Conservation (phyloP, 2,888 invertebrate species). For the Scaeva pyrastri region DNA sequence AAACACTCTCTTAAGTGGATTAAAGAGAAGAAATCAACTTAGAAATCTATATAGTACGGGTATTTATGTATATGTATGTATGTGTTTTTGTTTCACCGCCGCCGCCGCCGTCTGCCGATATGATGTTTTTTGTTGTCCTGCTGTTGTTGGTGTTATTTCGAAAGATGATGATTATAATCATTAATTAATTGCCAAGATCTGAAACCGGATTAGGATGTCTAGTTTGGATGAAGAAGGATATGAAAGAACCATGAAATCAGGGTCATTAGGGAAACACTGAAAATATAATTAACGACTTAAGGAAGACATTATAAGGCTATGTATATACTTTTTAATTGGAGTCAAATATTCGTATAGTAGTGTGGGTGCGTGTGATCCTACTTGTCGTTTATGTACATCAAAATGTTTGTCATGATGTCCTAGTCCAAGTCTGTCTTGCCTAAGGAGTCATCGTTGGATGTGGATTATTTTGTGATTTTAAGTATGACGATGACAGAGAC, state of each 20-base stretch:
- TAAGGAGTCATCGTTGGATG: conserved; percentile 7
- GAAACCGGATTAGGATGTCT: conserved; percentile 45
- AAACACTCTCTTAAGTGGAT: conserved; percentile 51
- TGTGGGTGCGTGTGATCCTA: conserved; percentile 16
- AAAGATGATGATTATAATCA: conserved; percentile 63
- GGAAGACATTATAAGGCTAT: conserved; percentile 45
- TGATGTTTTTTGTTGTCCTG: not conserved
- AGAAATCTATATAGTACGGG: too few species aligned
- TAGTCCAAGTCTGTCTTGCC: too few species aligned
- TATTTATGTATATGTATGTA: too few species aligned
- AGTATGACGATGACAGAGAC: not conserved
- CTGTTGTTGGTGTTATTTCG: not conserved
- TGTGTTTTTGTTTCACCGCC: conserved; percentile 35
- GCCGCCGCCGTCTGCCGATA: too few species aligned
- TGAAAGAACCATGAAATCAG: conserved; percentile 36
- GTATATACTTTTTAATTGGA: conserved; percentile 59
- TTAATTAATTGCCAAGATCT: conserved; percentile 67
- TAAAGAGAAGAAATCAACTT: conserved; percentile 13
- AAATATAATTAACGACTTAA: conserved; percentile 65
- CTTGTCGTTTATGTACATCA: not conserved
- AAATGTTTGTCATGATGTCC: conserved; percentile 33
- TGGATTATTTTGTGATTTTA: conserved; percentile 7
- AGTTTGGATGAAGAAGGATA: conserved; percentile 7
- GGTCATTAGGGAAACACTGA: conserved; percentile 70
- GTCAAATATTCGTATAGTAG: too few species aligned